These are phyloP conservation scores for Mesitornis unicolor DNA, from an alignment of 2,113 vertebrate genomes.

Conservation along the genomic window DNA sequence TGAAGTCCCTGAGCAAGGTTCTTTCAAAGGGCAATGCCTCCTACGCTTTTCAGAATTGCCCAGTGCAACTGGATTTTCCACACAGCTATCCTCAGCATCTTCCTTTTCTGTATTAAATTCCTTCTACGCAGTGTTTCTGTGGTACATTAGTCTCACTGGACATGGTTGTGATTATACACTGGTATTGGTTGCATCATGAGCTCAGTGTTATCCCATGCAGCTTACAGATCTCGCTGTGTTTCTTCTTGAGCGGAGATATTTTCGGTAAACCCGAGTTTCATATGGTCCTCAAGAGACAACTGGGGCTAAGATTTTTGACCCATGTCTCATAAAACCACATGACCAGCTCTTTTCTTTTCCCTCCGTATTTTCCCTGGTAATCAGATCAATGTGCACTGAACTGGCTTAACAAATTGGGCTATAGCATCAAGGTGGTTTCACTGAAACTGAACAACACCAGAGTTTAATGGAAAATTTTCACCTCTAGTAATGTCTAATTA, in stretches of 20 bases:
- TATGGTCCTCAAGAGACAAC: background rate
- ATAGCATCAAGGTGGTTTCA: background rate
- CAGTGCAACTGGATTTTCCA: background rate
- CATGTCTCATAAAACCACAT: background rate
- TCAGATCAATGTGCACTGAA: background rate
- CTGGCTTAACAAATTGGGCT: constrained; percentile 28
- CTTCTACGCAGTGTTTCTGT: background rate
- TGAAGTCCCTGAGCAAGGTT: background rate
- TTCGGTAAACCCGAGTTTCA: background rate
- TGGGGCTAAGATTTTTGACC: background rate
- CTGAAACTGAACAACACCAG: background rate
- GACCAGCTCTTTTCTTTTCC: constrained; percentile 5
- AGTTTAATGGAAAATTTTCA: constrained; percentile 33
- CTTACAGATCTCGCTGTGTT: background rate
- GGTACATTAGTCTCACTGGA: background rate
- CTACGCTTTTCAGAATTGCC: background rate
- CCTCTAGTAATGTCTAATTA: background rate
- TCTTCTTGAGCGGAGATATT: background rate
- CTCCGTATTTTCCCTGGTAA: constrained; percentile 10
- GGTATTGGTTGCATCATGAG: rapidly evolving
- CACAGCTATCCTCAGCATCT: background rate
- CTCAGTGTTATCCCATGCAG: background rate
- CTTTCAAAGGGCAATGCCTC: background rate
- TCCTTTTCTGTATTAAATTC: background rate
- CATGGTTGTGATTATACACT: background rate